Percentiles rank a stretch among this genome's conserved stretches.
Evolutionary conservation across 2,797 vertebrate species (phyloP).

Genomic region (Rallus crepitans): DNA sequence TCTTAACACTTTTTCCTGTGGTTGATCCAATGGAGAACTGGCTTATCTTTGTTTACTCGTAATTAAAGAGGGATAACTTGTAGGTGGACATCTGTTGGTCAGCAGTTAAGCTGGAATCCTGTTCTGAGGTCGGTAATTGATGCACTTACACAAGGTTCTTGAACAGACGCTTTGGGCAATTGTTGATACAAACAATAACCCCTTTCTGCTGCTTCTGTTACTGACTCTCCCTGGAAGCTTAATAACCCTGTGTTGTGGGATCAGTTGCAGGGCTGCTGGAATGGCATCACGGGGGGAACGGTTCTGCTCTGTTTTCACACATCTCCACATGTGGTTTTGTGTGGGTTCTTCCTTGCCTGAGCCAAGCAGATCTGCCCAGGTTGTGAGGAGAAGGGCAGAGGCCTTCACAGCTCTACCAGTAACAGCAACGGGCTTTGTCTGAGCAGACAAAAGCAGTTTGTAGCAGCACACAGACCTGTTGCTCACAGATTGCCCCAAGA

Average conservation of each 20-base stretch:
- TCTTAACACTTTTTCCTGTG: background rate
- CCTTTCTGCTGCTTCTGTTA: background rate
- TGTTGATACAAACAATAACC: background rate
- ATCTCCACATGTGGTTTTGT: background rate
- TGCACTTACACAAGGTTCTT: background rate
- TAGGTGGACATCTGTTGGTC: background rate
- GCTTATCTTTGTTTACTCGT: slow-evolving; percentile 1
- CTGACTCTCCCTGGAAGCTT: background rate
- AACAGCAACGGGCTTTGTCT: background rate
- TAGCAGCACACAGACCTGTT: background rate
- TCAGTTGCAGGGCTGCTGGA: background rate
- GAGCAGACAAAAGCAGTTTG: background rate
- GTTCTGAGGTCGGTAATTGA: background rate
- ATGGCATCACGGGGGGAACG: background rate
- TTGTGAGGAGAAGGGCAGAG: background rate
- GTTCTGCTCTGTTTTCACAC: background rate
- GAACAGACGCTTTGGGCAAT: background rate
- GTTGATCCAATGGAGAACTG: background rate
- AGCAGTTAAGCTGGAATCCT: background rate
- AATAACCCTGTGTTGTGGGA: background rate
- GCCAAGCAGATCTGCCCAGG: background rate
- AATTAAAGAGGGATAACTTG: slow-evolving; percentile 13
- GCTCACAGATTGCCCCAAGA: too few relatives aligned
- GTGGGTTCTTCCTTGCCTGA: background rate
- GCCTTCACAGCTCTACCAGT: background rate